Percentiles rank a stretch among this genome's conserved stretches.
Evolutionary conservation across 2,797 vertebrate genomes (phyloP).

Genomic region (Pseudotriccus pelzelni): DNA sequence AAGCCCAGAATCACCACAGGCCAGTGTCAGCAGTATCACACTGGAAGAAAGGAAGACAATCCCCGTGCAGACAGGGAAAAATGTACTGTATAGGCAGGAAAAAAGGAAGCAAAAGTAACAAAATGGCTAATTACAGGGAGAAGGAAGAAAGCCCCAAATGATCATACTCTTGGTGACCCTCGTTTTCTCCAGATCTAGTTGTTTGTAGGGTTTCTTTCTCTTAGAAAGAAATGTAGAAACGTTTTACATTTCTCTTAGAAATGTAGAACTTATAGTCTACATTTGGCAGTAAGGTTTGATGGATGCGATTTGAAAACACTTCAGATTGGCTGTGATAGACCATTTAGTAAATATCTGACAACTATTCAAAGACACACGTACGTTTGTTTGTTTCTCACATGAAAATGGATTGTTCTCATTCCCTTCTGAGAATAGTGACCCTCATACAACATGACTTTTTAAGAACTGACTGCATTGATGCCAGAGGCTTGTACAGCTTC

Average conservation of each 20-base stretch:
- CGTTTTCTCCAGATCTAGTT: background rate
- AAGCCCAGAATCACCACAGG: constrained; percentile 42
- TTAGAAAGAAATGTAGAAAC: too few relatives aligned
- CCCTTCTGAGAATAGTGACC: background rate
- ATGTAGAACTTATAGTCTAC: background rate
- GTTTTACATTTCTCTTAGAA: too few relatives aligned
- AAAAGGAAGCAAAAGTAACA: background rate
- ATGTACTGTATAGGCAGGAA: background rate
- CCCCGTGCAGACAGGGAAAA: background rate
- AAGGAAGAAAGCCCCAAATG: background rate
- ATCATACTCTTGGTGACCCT: background rate
- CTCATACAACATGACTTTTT: background rate
- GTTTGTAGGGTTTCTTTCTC: background rate
- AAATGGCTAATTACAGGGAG: background rate
- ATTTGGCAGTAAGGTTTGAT: background rate
- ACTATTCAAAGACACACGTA: background rate
- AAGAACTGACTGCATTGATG: background rate
- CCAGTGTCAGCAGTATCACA: background rate
- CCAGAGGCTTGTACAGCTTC: background rate
- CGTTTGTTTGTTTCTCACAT: background rate
- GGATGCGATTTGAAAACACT: background rate
- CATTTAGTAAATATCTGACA: background rate
- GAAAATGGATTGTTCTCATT: background rate
- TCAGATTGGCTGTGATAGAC: background rate
- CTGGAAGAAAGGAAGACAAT: background rate